Evolutionary conservation across 2,113 vertebrate genomes (phyloP), one percentile per base, ranked within the genome.

Genomic region (Ranitomeya variabilis): DNA sequence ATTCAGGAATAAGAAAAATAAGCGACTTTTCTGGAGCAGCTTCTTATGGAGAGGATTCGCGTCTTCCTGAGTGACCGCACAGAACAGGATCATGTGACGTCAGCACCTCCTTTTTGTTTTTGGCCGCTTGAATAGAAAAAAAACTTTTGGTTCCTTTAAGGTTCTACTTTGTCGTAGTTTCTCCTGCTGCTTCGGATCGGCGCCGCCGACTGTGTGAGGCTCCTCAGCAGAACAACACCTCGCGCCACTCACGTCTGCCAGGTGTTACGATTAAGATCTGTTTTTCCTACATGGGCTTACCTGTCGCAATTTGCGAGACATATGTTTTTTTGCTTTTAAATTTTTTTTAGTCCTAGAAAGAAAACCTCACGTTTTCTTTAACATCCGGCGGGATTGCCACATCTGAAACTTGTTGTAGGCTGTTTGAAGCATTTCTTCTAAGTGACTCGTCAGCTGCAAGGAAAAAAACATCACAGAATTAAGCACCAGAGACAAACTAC

Each of bases 401-500:
- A 95, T 93, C 66, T 99, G 97, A 90, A 98, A 98, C 94, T 99
- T 99, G 93, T 94, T 97, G 93, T 99, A 99, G 80, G 98, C 97
- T 0, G 95, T 95, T 94, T 99, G 97, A 62, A 99, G 90, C 98
- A 99, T 99, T 92, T 99, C 97, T 93, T 99, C 98, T 95, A 99
- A 95, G 93, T 99, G 98, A 89, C 95, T 96, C 54, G 97, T 92
- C 91, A 99, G 92, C 98, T 99, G 95, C 57, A 92, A 0, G 62
- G 37, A 81, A 18, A 77, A 21, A 69, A 87, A 23, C 1, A 31
- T 67, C 10, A n/a, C 15, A 14, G 55, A 57, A 1, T 13, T 9
- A 7, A 57, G 55, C 8, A 57, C 55, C 8, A 57, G 12, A 13
- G 55, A 57, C 55, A 57, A 57, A 57, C 55, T 57, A 57, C 37